A percentile compares a stretch with the other conserved stretches of the same genome.
These are phyloP conservation scores for Sitobion miscanthi DNA, from an alignment of 1,140 invertebrate genomes.

Conservation along the genomic window DNA sequence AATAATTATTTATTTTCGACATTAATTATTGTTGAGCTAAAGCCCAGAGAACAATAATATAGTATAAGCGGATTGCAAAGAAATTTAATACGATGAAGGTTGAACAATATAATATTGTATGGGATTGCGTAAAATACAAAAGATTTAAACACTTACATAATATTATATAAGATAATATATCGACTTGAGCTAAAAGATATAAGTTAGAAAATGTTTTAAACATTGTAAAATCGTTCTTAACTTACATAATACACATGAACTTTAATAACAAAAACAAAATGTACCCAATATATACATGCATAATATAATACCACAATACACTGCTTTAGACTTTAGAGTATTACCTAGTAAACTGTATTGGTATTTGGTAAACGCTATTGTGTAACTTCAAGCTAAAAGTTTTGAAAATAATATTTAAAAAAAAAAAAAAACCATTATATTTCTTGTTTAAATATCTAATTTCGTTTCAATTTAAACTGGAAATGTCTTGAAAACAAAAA, in stretches of 20 bases:
- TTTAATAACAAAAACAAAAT: background rate
- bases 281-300: background rate
- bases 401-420: background rate
- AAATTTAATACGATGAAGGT: background rate
- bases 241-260: slow-evolving; percentile 9
- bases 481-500: no score
- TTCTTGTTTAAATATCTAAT: no score
- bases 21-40: background rate
- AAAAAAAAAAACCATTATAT: background rate
- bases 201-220: background rate
- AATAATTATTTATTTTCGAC: background rate
- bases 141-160: background rate
- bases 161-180: background rate
- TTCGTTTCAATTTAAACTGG: no score
- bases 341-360: background rate
- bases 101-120: background rate
- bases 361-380: background rate
- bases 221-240: background rate
- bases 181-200: background rate
- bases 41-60: background rate
- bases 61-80: background rate
- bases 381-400: background rate
- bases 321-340: background rate
- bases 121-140: background rate
- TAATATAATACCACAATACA: background rate